phyloP scores from a whole-genome alignment of 2,888 invertebrate species.

The Danaus chrysippus region DNA sequence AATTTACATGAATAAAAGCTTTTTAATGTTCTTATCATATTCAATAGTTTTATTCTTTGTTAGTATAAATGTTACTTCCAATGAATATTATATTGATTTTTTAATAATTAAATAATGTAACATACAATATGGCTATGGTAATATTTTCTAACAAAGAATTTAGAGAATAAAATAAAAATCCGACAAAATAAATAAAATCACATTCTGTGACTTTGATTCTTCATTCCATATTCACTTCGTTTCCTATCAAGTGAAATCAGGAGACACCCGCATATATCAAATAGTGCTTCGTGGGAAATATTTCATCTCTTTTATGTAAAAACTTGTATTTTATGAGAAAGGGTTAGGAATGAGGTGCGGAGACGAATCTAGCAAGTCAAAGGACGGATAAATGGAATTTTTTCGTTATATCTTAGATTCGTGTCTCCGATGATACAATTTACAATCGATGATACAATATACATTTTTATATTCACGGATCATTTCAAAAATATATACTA shows the following conservation, averaged over 20 bases:
- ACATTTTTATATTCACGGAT: too few species aligned
- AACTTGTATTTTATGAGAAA: slow-evolving; percentile 12
- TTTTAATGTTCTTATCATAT: too few species aligned
- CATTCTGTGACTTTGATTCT: slow-evolving; percentile 45
- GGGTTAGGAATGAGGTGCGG: slow-evolving; percentile 9
- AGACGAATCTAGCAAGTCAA: slow-evolving; percentile 10
- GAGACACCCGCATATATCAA: slow-evolving; percentile 11
- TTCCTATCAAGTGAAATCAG: slow-evolving; percentile 36
- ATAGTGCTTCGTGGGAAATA: slow-evolving; percentile 14
- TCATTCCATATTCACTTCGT: slow-evolving; percentile 49
- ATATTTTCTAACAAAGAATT: slow-evolving; percentile 8
- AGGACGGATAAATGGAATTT: background rate
- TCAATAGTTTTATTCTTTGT: too few species aligned
- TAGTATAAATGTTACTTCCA: too few species aligned
- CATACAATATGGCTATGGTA: too few species aligned
- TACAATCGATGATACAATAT: too few species aligned
- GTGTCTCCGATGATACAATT: background rate
- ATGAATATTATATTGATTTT: too few species aligned
- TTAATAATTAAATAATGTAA: too few species aligned
- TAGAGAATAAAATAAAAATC: slow-evolving; percentile 16
- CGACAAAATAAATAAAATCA: slow-evolving; percentile 6
- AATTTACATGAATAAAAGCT: background rate
- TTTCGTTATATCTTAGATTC: background rate
- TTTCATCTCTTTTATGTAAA: slow-evolving; percentile 13
- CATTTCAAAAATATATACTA: too few species aligned